These are phyloP conservation scores for Lacerta agilis DNA, from an alignment of 2,797 vertebrate species.

Conservation along the genomic window DNA sequence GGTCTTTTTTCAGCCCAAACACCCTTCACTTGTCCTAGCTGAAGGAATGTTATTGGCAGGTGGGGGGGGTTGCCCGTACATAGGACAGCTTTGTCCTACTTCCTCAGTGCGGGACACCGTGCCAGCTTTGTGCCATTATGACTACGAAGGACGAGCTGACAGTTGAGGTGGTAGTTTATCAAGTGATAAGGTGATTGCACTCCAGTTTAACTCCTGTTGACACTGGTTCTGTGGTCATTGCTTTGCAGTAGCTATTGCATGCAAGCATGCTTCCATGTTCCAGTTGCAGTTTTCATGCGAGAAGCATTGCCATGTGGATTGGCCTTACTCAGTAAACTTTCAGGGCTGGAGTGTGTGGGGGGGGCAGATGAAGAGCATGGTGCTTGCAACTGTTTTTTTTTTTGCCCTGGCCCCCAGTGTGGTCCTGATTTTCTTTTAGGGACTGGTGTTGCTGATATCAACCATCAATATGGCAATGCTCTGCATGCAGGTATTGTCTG, in stretches of 20 bases:
- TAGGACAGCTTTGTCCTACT: background rate
- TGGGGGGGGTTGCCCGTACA: background rate
- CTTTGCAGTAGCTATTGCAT: background rate
- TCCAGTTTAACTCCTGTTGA: background rate
- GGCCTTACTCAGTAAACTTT: background rate
- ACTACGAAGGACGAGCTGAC: background rate
- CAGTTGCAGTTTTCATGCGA: background rate
- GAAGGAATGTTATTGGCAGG: background rate
- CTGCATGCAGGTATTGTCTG: conserved; percentile 38
- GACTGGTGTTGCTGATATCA: conserved; percentile 28
- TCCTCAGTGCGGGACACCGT: background rate
- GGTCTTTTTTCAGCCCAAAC: background rate
- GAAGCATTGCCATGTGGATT: conserved; percentile 11
- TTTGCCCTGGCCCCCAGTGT: conserved; percentile 32
- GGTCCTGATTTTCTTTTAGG: conserved; percentile 40
- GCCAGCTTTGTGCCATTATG: background rate
- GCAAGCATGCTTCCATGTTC: background rate
- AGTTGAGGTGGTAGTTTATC: background rate
- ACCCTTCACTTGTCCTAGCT: background rate
- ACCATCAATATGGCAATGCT: conserved; percentile 25
- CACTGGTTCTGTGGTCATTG: background rate
- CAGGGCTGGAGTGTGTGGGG: background rate
- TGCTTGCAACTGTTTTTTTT: conserved; percentile 10
- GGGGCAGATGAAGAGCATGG: background rate
- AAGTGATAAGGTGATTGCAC: background rate